phyloP scores from a whole-genome alignment of 2,888 invertebrate genomes.

The Melanotus villosus region DNA sequence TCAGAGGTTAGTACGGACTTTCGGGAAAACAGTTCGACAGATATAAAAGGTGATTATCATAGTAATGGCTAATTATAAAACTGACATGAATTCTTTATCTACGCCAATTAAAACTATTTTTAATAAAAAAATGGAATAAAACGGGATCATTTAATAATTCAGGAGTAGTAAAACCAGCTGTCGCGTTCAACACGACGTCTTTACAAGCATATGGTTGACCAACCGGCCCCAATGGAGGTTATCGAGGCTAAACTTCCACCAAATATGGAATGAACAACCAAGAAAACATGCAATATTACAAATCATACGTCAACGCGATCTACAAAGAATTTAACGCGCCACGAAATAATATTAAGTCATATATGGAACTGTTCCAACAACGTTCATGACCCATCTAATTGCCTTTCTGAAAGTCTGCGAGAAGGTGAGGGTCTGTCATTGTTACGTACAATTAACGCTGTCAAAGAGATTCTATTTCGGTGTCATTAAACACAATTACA shows the following conservation, averaged over 20 bases:
- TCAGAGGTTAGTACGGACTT: too few relatives aligned
- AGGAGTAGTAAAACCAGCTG: slow-evolving; percentile 13
- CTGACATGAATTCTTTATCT: too few relatives aligned
- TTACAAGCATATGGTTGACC: slow-evolving; percentile 21
- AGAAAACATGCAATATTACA: slow-evolving; percentile 17
- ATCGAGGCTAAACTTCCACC: slow-evolving; percentile 45
- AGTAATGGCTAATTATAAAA: too few relatives aligned
- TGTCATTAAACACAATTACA: slow-evolving; percentile 15
- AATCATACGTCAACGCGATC: slow-evolving; percentile 16
- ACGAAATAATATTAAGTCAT: slow-evolving; percentile 12
- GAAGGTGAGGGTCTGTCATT: slow-evolving; percentile 2
- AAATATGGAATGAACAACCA: slow-evolving; percentile 20
- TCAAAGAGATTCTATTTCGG: not conserved
- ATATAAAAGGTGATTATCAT: too few relatives aligned
- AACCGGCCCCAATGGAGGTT: slow-evolving; percentile 42
- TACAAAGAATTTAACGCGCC: slow-evolving; percentile 13
- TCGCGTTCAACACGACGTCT: not conserved
- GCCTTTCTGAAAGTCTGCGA: slow-evolving; percentile 1
- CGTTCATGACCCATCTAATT: slow-evolving; percentile 18
- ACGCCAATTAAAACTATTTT: not conserved
- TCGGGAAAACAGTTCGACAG: too few relatives aligned
- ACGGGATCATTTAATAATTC: not conserved
- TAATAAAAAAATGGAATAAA: not conserved
- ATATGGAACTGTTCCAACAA: not conserved
- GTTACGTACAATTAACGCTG: not conserved